Evolutionary conservation across 2,797 vertebrate species (phyloP), one percentile per base, ranked within the genome.

Genomic region (Bradypus variegatus): DNA sequence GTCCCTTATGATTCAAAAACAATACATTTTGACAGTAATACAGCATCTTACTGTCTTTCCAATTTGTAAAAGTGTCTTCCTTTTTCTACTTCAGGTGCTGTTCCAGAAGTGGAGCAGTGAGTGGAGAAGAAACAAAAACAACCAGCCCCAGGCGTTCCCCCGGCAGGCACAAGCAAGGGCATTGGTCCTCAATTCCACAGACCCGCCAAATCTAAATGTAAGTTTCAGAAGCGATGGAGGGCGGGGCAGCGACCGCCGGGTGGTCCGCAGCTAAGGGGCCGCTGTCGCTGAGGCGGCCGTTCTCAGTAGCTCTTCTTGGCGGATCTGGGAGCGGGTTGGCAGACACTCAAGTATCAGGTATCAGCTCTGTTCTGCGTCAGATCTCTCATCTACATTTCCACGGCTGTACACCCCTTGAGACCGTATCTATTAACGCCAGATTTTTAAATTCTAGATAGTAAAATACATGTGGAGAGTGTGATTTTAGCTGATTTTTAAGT

Each of bases 121-220:
- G 76, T 31, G 33, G 55, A 0, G 69, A 90, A 89, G 92, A 96
- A 25, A 93, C 77, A 89, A 78, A 93, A 84, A 78, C 87, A 88
- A 96, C 87, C 89, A 96, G 95, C 75, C 84, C 84, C 82, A 50
- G 45, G 15, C 31, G 86, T 94, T 91, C 82, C 75, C 19, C 48
- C 19, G 21, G 29, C 89, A 92, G 90, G 93, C 86, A 94, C 95
- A 93, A 93, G 69, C 67, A 94, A 89, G 76, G 93, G 88, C 90
- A 21, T 69, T 89, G n/a, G 93, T 86, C 89, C 95, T 86, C 0
- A 8, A 80, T 81, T 93, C 94, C 78, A 55, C 86, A 89, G 78
- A 93, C 92, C 65, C 27, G 75, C 0, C 89, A 95, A 95, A 94
- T 93, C 88, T 97, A 95, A 96, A 97, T 97, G 97, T 98, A 97